phyloP scores from a whole-genome alignment of 1,140 invertebrate species.

The Periplaneta americana region DNA sequence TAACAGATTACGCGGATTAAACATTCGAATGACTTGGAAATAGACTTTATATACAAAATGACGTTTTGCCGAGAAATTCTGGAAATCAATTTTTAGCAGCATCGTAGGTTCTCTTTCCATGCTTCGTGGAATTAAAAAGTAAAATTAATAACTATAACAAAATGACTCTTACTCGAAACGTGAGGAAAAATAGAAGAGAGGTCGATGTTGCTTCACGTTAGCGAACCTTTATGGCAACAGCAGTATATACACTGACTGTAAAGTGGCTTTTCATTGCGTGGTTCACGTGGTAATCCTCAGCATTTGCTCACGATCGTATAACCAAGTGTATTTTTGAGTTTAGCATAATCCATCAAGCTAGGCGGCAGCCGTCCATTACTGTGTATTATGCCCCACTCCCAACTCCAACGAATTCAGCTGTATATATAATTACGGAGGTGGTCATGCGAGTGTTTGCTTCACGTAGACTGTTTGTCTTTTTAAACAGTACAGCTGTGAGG shows the following conservation, averaged over 20 bases:
- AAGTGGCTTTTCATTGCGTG: not conserved
- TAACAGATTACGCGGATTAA: no score
- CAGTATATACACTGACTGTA: no score
- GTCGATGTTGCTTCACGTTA: not conserved
- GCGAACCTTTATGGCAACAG: not conserved
- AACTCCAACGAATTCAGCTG: not conserved
- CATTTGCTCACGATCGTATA: not conserved
- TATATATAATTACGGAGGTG: not conserved
- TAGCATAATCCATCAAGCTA: not conserved
- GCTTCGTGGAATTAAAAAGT: no score
- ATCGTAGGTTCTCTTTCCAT: no score
- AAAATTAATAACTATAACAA: no score
- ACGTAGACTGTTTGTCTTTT: not conserved
- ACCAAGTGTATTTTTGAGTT: not conserved
- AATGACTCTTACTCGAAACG: no score
- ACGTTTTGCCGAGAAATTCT: no score
- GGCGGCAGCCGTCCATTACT: not conserved
- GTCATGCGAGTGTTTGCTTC: not conserved
- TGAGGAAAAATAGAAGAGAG: no score
- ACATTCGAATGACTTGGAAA: no score
- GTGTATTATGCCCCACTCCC: not conserved
- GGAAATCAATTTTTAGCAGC: no score
- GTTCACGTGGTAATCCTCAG: not conserved
- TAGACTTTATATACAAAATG: no score
- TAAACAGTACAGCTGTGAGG: not conserved